Evolutionary conservation across 1,140 invertebrate genomes (phyloP).

Genomic region (Zaprionus inermis): DNA sequence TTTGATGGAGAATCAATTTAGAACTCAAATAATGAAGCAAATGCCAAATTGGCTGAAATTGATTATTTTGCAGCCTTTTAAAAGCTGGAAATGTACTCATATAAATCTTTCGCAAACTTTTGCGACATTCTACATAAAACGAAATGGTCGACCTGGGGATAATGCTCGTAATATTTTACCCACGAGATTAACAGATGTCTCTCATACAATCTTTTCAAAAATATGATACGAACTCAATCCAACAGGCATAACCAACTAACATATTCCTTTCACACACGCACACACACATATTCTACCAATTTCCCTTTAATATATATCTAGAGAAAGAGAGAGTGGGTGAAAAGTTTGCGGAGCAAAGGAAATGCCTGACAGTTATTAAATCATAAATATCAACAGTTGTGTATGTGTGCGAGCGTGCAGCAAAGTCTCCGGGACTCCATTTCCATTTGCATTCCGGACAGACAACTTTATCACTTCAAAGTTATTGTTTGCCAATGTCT

Average conservation of each 20-base stretch:
- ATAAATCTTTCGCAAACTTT: conserved; percentile 2
- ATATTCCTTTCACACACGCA: background rate
- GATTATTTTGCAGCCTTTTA: background rate
- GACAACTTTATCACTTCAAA: conserved; percentile 19
- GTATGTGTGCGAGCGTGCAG: background rate
- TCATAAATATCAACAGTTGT: conserved; percentile 14
- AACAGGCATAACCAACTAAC: background rate
- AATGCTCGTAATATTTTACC: background rate
- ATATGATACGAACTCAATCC: conserved; percentile 5
- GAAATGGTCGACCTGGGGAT: conserved; percentile 6
- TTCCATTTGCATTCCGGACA: conserved; percentile 11
- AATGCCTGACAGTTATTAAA: conserved; percentile 24
- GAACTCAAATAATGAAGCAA: too few species aligned
- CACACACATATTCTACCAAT: background rate
- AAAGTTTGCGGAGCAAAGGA: background rate
- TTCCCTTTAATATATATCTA: background rate
- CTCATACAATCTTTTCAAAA: background rate
- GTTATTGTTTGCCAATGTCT: conserved; percentile 22
- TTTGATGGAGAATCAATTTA: too few species aligned
- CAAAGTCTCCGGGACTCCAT: background rate
- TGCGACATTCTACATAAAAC: background rate
- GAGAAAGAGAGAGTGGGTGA: background rate
- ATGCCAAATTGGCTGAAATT: background rate
- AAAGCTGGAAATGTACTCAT: background rate
- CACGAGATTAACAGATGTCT: background rate